Percentiles rank a stretch among this genome's conserved stretches.
These are phyloP conservation scores for Abramis brama DNA, from an alignment of 2,113 vertebrate genomes.

Conservation along the genomic window DNA sequence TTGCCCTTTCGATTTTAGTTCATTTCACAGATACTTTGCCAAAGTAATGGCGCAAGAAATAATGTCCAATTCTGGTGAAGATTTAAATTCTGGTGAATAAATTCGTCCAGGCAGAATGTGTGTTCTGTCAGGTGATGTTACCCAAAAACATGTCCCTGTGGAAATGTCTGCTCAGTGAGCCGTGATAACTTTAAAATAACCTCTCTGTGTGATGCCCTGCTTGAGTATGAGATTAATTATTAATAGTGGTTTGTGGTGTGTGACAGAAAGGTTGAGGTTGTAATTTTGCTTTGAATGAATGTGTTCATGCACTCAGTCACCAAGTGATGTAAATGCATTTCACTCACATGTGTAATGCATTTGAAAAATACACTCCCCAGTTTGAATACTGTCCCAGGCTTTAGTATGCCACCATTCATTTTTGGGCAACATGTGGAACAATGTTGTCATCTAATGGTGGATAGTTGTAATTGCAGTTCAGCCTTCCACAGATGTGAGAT, in stretches of 20 bases:
- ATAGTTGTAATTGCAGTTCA: conserved; percentile 13
- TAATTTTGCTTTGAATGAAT: background rate
- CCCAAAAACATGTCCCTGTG: conserved; percentile 55
- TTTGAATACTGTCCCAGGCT: background rate
- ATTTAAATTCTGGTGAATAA: background rate
- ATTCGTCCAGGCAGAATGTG: background rate
- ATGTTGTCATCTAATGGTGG: conserved; percentile 9
- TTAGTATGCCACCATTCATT: background rate
- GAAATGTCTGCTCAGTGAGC: conserved; percentile 68
- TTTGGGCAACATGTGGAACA: background rate
- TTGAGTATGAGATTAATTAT: conserved; percentile 66
- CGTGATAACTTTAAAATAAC: conserved; percentile 76
- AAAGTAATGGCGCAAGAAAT: background rate
- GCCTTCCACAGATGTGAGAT: background rate
- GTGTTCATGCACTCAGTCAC: background rate
- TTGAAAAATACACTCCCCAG: background rate
- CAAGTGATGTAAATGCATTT: conserved; percentile 17
- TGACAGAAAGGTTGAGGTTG: conserved; percentile 7
- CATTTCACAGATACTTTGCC: too few species aligned
- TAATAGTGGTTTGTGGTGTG: conserved; percentile 38
- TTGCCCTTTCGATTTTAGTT: too few species aligned
- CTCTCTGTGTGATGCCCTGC: conserved; percentile 57
- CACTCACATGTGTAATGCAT: background rate
- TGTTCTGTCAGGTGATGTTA: conserved; percentile 26
- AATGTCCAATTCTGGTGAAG: background rate